Conservation (phyloP, 2,113 vertebrate genomes). For the Capra hircus region DNA sequence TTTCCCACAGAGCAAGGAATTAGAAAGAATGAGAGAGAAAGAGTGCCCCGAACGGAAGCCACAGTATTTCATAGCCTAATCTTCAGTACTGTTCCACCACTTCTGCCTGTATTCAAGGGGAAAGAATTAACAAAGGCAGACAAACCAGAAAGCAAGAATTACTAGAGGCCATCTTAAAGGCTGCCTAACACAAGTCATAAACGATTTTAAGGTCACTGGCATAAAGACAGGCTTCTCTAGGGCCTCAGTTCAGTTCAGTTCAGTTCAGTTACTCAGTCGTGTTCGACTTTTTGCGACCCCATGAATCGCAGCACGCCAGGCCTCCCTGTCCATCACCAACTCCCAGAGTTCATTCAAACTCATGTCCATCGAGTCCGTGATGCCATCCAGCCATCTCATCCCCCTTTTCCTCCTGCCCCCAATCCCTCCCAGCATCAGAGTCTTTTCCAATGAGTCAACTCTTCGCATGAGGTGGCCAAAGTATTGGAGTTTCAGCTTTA, state of each 20-base stretch:
- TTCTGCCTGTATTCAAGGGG: not conserved
- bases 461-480: too few species aligned
- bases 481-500: too few species aligned
- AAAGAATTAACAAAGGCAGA: not conserved
- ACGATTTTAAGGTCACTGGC: not conserved
- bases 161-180: not conserved
- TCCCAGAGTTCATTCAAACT: too few species aligned
- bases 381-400: too few species aligned
- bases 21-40: not conserved
- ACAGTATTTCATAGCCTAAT: not conserved
- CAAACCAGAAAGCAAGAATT: not conserved
- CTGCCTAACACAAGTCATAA: not conserved
- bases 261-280: too few species aligned
- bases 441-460: too few species aligned
- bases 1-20: not conserved
- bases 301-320: too few species aligned
- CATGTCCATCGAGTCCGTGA: rapidly evolving
- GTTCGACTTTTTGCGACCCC: rapidly evolving
- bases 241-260: too few species aligned
- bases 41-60: not conserved
- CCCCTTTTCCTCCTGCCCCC: too few species aligned
- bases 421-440: too few species aligned
- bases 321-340: too few species aligned
- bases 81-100: not conserved
- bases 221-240: not conserved